phyloP scores from a whole-genome alignment of 2,113 vertebrate species.

The Scomber scombrus region DNA sequence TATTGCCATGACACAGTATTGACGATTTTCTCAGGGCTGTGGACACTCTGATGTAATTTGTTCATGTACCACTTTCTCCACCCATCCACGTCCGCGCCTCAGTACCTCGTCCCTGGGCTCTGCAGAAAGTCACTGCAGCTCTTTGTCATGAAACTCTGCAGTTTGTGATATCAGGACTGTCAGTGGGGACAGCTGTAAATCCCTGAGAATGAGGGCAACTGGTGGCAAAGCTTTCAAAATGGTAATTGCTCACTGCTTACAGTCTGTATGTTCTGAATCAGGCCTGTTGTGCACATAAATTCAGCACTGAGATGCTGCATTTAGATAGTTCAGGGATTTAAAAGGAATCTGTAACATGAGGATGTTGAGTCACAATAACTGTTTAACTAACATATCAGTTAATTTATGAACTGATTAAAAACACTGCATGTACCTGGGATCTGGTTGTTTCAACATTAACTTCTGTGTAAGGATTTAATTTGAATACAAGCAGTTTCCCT shows the following conservation, averaged over 20 bases:
- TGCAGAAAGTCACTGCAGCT: conserved; percentile 80
- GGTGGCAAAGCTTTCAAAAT: conserved; percentile 44
- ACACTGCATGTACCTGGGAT: no score
- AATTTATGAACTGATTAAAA: no score
- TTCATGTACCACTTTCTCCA: conserved; percentile 41
- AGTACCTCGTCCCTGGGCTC: conserved; percentile 62
- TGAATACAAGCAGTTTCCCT: no score
- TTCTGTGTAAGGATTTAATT: no score
- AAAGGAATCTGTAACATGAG: background rate
- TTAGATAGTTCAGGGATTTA: background rate
- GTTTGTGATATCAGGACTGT: conserved; percentile 42
- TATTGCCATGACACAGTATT: background rate
- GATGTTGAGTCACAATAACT: background rate
- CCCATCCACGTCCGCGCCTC: conserved; percentile 41
- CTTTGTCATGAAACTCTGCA: conserved; percentile 66
- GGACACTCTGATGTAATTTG: conserved; percentile 22
- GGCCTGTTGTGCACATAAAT: background rate
- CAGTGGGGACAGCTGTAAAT: conserved; percentile 45
- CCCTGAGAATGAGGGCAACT: conserved; percentile 49
- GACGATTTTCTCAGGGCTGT: conserved; percentile 13
- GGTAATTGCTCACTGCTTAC: background rate
- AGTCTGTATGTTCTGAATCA: conserved; percentile 6
- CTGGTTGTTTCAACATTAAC: no score
- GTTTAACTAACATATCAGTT: no score
- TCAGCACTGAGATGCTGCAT: conserved; percentile 9